These are phyloP conservation scores for Ptychochromis oligacanthus DNA, from an alignment of 2,113 vertebrate species.

Conservation along the genomic window DNA sequence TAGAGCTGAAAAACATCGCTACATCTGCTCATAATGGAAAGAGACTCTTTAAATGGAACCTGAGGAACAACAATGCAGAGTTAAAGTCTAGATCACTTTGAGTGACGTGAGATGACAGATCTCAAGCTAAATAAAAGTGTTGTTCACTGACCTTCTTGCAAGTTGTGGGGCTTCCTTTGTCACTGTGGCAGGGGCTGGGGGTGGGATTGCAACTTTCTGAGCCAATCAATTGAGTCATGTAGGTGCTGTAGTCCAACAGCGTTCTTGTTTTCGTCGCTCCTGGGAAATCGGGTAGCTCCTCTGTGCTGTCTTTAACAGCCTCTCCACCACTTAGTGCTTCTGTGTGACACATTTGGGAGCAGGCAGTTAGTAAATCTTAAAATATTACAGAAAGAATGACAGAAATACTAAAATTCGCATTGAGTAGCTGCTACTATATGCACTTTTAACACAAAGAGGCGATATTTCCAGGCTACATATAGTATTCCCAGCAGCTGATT, in stretches of 20 bases:
- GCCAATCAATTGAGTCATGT: slow-evolving; percentile 79
- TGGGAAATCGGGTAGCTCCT: slow-evolving; percentile 77
- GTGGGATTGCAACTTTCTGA: slow-evolving; percentile 35
- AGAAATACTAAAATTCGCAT: not conserved
- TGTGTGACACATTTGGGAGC: slow-evolving; percentile 23
- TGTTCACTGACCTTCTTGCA: slow-evolving; percentile 61
- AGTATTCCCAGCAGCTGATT: not conserved
- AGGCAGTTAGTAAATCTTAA: not conserved
- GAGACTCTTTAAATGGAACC: no score
- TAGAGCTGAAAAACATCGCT: not conserved
- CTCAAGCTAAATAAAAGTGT: not conserved
- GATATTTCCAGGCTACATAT: not conserved
- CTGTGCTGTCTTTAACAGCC: slow-evolving; percentile 65
- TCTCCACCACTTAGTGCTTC: slow-evolving; percentile 50
- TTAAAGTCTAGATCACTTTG: not conserved
- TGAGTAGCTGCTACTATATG: not conserved
- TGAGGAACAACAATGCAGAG: no score
- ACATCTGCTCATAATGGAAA: not conserved
- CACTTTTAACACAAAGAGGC: not conserved
- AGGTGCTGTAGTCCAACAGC: slow-evolving; percentile 82
- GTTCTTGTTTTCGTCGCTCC: slow-evolving; percentile 67
- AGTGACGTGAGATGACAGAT: not conserved
- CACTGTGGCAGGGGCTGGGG: slow-evolving; percentile 68
- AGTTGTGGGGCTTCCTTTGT: slow-evolving; percentile 66
- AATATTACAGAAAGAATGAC: not conserved